These are phyloP conservation scores for Turritopsis dohrnii DNA, from an alignment of 30 jellyfish, hydroid and myxozoan genomes.

Conservation along the genomic window DNA sequence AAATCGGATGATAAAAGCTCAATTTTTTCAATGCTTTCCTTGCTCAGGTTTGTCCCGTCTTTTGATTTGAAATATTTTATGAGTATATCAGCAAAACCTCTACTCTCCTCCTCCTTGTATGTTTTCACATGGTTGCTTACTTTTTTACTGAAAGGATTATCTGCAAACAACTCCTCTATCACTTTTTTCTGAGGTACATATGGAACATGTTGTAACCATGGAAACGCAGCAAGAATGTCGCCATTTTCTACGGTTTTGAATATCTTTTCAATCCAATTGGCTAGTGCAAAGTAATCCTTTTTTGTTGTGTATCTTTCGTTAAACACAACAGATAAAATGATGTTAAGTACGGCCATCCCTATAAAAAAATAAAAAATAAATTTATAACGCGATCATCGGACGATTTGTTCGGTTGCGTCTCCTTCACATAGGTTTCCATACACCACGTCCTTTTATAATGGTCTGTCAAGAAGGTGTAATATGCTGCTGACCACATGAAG, in stretches of 20 bases:
- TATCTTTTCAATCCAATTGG: not conserved
- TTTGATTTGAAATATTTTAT: constrained; percentile 11
- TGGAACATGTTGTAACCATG: constrained; percentile 54
- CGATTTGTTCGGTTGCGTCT: too few species aligned
- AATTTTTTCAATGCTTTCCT: constrained; percentile 34
- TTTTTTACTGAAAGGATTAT: constrained; percentile 22
- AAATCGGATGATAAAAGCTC: constrained; percentile 43
- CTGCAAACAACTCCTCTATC: not conserved
- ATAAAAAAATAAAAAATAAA: constrained; percentile 18
- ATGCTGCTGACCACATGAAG: too few species aligned
- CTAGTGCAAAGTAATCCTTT: not conserved
- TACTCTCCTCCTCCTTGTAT: constrained; percentile 42
- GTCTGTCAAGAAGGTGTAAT: too few species aligned
- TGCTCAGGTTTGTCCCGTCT: not conserved
- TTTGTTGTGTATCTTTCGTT: constrained; percentile 44
- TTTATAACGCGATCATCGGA: not conserved
- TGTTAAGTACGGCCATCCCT: constrained; percentile 58
- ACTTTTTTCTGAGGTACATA: not conserved
- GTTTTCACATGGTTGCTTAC: constrained; percentile 41
- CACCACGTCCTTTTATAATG: too few species aligned
- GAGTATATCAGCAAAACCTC: constrained; percentile 76
- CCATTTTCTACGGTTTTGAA: constrained; percentile 29
- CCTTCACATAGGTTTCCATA: too few species aligned
- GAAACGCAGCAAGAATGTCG: constrained; percentile 21
- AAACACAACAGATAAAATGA: constrained; percentile 52